Conservation (phyloP, 2,797 vertebrate species). For the Syngnathus rostellatus region DNA sequence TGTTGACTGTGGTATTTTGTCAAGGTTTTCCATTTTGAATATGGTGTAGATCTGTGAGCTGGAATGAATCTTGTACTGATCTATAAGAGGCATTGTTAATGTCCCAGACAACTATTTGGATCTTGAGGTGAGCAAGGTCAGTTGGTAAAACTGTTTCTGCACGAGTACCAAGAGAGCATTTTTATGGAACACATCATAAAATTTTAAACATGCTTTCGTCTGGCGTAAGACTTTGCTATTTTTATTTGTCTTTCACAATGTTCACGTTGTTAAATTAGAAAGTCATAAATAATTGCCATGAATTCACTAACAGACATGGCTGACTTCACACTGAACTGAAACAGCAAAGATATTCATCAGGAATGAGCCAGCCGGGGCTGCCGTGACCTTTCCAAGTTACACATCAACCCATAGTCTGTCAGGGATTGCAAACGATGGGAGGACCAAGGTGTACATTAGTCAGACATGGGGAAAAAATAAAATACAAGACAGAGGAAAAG, state of each 20-base stretch:
- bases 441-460: neutral
- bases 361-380: neutral
- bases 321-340: constrained; percentile 1
- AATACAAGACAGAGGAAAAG: too few relatives aligned
- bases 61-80: neutral
- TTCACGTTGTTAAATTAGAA: constrained; percentile 1
- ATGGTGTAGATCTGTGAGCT: neutral
- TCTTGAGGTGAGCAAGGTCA: neutral
- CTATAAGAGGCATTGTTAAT: neutral
- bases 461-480: too few relatives aligned
- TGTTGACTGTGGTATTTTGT: neutral
- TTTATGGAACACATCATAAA: neutral
- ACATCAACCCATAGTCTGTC: neutral
- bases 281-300: neutral
- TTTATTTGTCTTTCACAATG: constrained; percentile 3
- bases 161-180: neutral
- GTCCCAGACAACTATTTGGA: constrained; percentile 2
- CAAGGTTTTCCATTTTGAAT: neutral
- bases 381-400: neutral
- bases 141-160: neutral
- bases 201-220: neutral
- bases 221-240: neutral
- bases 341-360: neutral
- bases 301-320: neutral
- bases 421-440: neutral